Conservation (phyloP, 2,888 invertebrate species). For the Xiphydria camelus region DNA sequence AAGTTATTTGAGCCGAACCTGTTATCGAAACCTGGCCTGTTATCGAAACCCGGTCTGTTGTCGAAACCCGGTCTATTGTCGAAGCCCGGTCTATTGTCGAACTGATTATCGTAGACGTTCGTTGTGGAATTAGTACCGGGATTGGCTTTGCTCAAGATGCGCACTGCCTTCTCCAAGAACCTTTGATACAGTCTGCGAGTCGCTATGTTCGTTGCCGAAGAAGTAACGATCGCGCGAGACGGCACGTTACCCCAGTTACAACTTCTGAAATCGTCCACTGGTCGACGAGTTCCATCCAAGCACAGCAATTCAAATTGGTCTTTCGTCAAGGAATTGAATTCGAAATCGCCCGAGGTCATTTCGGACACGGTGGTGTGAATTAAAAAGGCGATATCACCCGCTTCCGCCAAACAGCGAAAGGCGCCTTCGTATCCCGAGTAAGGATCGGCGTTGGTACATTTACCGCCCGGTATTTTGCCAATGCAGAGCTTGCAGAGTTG, state of each 20-base stretch:
- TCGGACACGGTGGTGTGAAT: conserved; percentile 81
- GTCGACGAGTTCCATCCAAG: conserved; percentile 72
- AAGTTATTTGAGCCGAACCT: conserved; percentile 16
- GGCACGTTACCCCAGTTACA: conserved; percentile 89
- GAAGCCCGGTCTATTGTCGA: conserved; percentile 20
- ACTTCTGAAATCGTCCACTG: conserved; percentile 69
- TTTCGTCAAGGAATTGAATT: conserved; percentile 66
- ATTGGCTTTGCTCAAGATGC: conserved; percentile 33
- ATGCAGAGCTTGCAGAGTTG: conserved; percentile 81
- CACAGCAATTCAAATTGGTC: conserved; percentile 81
- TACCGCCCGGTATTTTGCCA: conserved; percentile 76
- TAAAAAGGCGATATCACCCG: conserved; percentile 90
- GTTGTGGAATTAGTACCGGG: conserved; percentile 19
- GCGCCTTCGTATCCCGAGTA: conserved; percentile 93
- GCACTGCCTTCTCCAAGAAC: conserved; percentile 66
- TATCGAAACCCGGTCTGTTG: conserved; percentile 24
- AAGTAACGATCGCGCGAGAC: conserved; percentile 81
- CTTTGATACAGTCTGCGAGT: conserved; percentile 67
- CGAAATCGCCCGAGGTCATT: conserved; percentile 66
- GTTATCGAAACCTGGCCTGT: conserved; percentile 29
- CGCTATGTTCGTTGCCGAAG: conserved; percentile 72
- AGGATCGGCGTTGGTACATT: conserved; percentile 84
- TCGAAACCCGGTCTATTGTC: conserved; percentile 32
- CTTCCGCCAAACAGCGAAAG: conserved; percentile 79
- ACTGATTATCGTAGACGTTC: conserved; percentile 30